phyloP scores from a whole-genome alignment of 2,113 vertebrate species.

The Chlorodrepanis virens region DNA sequence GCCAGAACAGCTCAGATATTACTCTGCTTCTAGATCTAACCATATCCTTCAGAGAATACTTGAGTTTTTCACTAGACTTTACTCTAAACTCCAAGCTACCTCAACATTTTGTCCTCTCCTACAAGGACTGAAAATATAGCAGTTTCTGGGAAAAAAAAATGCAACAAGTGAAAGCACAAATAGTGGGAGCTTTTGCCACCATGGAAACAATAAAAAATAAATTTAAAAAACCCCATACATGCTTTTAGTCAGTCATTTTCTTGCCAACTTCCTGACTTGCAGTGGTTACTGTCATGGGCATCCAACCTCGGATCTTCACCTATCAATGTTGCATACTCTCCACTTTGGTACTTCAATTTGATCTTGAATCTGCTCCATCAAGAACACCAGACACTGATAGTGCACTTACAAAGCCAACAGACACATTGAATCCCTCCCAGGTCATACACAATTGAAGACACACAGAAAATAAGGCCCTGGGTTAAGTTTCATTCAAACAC shows the following conservation, averaged over 20 bases:
- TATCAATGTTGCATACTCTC: background rate
- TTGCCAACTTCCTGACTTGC: background rate
- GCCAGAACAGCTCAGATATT: background rate
- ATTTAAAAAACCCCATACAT: background rate
- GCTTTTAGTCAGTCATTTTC: background rate
- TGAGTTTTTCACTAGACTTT: background rate
- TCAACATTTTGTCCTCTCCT: background rate
- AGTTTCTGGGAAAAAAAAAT: background rate
- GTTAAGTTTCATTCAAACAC: slow-evolving; percentile 9
- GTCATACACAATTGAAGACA: background rate
- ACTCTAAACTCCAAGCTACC: background rate
- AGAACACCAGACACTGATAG: background rate
- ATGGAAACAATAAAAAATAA: background rate
- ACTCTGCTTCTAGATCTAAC: background rate
- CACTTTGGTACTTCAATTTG: background rate
- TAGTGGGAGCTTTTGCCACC: background rate
- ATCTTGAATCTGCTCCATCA: rapidly evolving
- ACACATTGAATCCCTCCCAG: background rate
- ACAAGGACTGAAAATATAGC: background rate
- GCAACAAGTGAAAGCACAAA: background rate
- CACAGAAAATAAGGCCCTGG: background rate
- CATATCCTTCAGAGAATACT: background rate
- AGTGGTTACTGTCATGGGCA: background rate
- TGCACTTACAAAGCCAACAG: background rate
- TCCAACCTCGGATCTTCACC: background rate